Conservation (phyloP, 2,113 vertebrate species). For the Tiliqua scincoides region DNA sequence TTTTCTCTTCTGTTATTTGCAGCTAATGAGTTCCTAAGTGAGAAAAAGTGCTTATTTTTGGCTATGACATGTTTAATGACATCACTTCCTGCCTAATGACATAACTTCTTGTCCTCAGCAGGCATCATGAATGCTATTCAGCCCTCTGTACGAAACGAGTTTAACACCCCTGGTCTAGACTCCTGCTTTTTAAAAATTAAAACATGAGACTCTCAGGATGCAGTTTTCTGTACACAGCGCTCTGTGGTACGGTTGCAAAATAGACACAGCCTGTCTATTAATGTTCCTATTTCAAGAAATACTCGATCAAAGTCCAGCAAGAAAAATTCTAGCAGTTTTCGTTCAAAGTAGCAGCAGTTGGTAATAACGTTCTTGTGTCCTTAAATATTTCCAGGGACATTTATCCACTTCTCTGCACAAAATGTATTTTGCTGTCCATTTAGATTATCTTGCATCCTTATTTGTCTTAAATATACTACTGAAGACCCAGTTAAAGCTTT, state of each 20-base stretch:
- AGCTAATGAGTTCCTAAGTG: too few relatives aligned
- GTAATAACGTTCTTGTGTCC: background rate
- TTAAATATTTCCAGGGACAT: background rate
- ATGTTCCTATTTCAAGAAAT: background rate
- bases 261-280: background rate
- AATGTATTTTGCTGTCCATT: background rate
- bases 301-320: background rate
- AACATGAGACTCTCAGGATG: background rate
- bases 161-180: too few relatives aligned
- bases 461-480: background rate
- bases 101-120: too few relatives aligned
- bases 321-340: background rate
- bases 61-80: too few relatives aligned
- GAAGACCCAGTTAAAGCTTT: conserved; percentile 29
- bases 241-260: background rate
- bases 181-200: background rate
- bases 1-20: too few relatives aligned
- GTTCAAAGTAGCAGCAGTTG: background rate
- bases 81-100: too few relatives aligned
- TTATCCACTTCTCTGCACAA: background rate
- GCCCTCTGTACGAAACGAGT: too few relatives aligned
- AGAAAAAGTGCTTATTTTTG: too few relatives aligned
- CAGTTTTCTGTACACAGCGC: background rate
- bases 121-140: too few relatives aligned
- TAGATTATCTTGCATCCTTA: background rate